Evolutionary conservation across 2,888 invertebrate genomes (phyloP).

Genomic region (Stenolophus ochropezus): DNA sequence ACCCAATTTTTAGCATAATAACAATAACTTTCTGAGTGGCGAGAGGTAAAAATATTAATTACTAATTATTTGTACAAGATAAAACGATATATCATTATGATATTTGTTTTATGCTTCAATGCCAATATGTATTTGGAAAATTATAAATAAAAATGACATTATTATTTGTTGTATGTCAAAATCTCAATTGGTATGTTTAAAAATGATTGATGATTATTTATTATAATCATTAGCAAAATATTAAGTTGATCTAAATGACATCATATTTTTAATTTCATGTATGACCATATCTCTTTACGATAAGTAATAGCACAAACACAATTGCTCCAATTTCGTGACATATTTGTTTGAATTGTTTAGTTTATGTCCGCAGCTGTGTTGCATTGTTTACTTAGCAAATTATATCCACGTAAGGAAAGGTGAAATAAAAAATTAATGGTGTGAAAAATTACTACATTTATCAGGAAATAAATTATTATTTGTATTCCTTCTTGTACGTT

Average conservation of each 20-base stretch:
- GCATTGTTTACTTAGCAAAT: not conserved
- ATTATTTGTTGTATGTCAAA: no score
- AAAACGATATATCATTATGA: no score
- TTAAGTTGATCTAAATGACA: not conserved
- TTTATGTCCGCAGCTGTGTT: not conserved
- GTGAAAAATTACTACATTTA: constrained; percentile 9
- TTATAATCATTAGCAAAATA: no score
- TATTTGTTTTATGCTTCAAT: no score
- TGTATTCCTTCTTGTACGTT: not conserved
- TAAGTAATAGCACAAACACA: not conserved
- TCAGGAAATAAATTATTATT: constrained; percentile 35
- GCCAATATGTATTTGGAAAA: no score
- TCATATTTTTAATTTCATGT: not conserved
- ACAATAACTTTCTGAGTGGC: no score
- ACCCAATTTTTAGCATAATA: no score
- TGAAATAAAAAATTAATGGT: constrained; percentile 25
- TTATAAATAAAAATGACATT: no score
- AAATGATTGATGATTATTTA: no score
- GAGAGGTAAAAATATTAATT: no score
- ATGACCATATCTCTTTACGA: not conserved
- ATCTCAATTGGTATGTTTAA: no score
- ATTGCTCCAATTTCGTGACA: not conserved
- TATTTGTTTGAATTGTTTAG: not conserved
- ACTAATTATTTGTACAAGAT: no score
- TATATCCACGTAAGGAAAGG: not conserved